Evolutionary conservation across 1,140 invertebrate genomes (phyloP).

Genomic region (Drosophila repleta): DNA sequence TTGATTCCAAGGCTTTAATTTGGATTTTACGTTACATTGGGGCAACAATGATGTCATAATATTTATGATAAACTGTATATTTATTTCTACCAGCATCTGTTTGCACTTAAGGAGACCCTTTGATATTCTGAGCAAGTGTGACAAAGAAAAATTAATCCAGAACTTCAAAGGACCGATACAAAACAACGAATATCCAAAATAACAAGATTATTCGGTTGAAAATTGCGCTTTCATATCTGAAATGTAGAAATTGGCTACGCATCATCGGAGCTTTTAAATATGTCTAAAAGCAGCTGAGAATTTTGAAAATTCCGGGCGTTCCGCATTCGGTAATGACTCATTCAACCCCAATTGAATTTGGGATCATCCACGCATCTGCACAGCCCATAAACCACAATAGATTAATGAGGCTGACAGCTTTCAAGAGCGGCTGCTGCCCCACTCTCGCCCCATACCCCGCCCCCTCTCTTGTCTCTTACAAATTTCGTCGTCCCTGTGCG

Average conservation of each 20-base stretch:
- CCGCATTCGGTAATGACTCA: constrained; percentile 35
- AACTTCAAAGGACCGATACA: too few relatives aligned
- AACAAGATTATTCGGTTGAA: background rate
- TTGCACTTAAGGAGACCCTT: background rate
- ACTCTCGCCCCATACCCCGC: background rate
- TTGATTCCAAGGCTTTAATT: too few relatives aligned
- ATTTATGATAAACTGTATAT: background rate
- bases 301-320: constrained; percentile 13
- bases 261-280: constrained; percentile 6
- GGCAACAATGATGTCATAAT: background rate
- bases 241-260: constrained; percentile 12
- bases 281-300: constrained; percentile 29
- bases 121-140: background rate
- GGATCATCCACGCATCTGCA: constrained; percentile 29
- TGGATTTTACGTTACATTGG: too few relatives aligned
- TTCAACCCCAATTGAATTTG: constrained; percentile 36
- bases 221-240: constrained; percentile 10
- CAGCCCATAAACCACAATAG: constrained; percentile 43
- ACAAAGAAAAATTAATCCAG: background rate
- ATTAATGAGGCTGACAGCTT: constrained; percentile 42
- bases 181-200: too few relatives aligned
- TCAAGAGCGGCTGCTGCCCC: background rate
- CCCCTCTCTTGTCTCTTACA: background rate
- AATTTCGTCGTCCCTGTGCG: constrained; percentile 21
- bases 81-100: background rate